Conservation (phyloP, 2,113 vertebrate species). For the Athene noctua region DNA sequence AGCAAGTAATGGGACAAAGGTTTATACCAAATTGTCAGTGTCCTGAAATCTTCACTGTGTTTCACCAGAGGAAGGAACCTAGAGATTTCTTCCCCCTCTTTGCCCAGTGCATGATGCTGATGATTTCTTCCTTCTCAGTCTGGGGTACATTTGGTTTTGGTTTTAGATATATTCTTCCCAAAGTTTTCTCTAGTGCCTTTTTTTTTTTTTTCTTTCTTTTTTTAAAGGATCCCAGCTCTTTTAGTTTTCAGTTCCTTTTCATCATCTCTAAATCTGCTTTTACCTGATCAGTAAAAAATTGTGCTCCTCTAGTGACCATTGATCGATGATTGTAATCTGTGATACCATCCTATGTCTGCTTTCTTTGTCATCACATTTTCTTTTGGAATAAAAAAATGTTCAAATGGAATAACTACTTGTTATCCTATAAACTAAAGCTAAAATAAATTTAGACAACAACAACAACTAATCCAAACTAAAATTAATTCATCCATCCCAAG, state of each 20-base stretch:
- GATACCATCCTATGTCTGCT: neutral
- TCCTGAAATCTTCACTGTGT: neutral
- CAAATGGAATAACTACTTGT: neutral
- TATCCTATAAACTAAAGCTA: neutral
- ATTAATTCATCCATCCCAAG: neutral
- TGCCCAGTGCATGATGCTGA: neutral
- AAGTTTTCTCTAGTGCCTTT: neutral
- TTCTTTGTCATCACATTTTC: neutral
- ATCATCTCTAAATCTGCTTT: neutral
- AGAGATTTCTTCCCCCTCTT: neutral
- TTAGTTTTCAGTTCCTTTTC: neutral
- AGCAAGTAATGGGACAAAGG: neutral
- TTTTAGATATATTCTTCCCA: neutral
- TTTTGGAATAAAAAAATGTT: neutral
- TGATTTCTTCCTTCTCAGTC: neutral
- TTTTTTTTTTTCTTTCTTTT: neutral
- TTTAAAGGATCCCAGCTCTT: neutral
- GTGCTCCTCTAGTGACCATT: neutral
- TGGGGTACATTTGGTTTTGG: neutral
- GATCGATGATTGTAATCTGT: neutral
- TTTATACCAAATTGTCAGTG: neutral
- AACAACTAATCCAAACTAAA: neutral
- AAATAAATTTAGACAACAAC: neutral
- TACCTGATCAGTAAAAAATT: neutral
- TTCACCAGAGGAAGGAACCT: neutral